A percentile compares a stretch with the other conserved stretches of the same genome.
Evolutionary conservation across 1,140 invertebrate species (phyloP).

Genomic region (Scaptomyza graminum): DNA sequence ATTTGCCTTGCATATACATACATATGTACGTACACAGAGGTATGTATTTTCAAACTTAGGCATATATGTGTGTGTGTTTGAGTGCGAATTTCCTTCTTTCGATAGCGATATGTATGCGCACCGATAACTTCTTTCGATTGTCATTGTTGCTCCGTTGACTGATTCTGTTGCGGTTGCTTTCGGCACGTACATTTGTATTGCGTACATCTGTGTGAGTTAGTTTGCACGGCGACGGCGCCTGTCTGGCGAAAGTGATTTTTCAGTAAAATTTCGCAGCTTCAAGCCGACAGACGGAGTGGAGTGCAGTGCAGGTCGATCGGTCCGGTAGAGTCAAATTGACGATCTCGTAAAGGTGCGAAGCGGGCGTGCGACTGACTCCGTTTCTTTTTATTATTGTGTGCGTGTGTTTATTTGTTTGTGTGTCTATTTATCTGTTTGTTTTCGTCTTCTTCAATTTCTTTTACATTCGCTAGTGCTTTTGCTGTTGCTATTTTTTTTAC

Average conservation of each 20-base stretch:
- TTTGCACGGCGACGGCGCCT: slow-evolving; percentile 55
- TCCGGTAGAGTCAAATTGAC: slow-evolving; percentile 38
- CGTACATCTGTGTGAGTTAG: slow-evolving; percentile 27
- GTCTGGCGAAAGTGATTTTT: slow-evolving; percentile 57
- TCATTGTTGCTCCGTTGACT: slow-evolving; percentile 39
- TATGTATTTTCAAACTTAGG: slow-evolving; percentile 13
- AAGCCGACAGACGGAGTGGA: slow-evolving; percentile 45
- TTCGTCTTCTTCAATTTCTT: slow-evolving; percentile 34
- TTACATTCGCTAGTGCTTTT: slow-evolving; percentile 16
- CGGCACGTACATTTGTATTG: slow-evolving; percentile 32
- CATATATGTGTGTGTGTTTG: slow-evolving; percentile 17
- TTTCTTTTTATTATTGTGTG: slow-evolving; percentile 36
- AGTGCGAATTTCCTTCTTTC: slow-evolving; percentile 52
- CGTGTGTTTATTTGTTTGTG: slow-evolving; percentile 1
- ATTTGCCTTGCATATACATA: slow-evolving; percentile 5
- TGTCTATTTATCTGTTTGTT: slow-evolving; percentile 31
- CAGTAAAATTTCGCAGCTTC: slow-evolving; percentile 58
- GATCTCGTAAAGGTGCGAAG: slow-evolving; percentile 52
- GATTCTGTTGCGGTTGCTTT: slow-evolving; percentile 48
- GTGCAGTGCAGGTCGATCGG: slow-evolving; percentile 45
- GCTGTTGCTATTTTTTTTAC: slow-evolving; percentile 15
- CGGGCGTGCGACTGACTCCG: slow-evolving; percentile 44
- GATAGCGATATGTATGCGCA: slow-evolving; percentile 48
- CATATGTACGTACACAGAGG: slow-evolving; percentile 1
- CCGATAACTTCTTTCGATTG: slow-evolving; percentile 54